Conservation (phyloP, 2,797 vertebrate species). For the Dermochelys coriacea region DNA sequence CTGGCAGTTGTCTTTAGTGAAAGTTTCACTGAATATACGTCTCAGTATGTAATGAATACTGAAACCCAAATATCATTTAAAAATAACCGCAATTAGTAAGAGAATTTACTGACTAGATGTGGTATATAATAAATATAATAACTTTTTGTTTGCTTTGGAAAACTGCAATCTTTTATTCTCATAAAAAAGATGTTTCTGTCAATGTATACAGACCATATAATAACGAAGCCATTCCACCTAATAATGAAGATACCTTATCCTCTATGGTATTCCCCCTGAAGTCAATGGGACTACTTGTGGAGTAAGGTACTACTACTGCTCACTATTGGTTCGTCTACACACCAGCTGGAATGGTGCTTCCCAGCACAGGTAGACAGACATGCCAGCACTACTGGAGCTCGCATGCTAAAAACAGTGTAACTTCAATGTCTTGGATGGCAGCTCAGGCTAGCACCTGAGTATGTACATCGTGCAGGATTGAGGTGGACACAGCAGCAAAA, state of each 20-base stretch:
- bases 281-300: not conserved
- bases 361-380: too few species aligned
- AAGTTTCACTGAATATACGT: not conserved
- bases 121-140: not conserved
- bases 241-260: not conserved
- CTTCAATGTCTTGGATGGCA: too few species aligned
- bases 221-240: not conserved
- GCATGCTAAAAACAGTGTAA: too few species aligned
- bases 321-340: not conserved
- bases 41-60: not conserved
- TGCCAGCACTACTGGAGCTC: too few species aligned
- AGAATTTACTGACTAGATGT: not conserved
- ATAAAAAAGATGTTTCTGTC: not conserved
- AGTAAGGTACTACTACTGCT: not conserved
- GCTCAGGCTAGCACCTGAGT: too few species aligned
- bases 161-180: not conserved
- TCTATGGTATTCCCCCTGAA: not conserved
- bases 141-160: not conserved
- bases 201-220: fast-evolving
- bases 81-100: not conserved
- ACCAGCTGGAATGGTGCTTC: too few species aligned
- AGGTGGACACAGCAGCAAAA: too few species aligned
- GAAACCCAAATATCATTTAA: not conserved
- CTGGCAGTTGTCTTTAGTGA: not conserved
- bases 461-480: too few species aligned